phyloP scores from a whole-genome alignment of 2,888 invertebrate species.

The Venusia cambrica region DNA sequence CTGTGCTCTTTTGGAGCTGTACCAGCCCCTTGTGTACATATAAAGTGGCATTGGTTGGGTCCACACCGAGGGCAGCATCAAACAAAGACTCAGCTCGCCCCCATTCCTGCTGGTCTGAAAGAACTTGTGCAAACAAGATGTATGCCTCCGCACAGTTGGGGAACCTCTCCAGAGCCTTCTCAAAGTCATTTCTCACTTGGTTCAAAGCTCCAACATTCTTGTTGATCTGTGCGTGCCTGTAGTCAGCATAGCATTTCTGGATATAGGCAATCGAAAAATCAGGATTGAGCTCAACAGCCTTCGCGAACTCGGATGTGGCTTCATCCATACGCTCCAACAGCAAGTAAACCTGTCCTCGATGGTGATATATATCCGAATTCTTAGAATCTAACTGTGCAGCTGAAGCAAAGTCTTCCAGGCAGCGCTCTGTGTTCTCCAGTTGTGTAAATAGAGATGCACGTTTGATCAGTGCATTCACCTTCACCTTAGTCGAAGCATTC shows the following conservation, averaged over 20 bases:
- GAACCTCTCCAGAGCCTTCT: conserved; percentile 88
- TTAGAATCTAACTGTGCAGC: conserved; percentile 89
- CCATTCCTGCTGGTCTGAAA: conserved; percentile 92
- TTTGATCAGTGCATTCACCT: conserved; percentile 93
- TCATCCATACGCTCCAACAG: conserved; percentile 90
- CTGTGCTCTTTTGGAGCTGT: conserved; percentile 91
- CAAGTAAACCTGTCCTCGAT: conserved; percentile 93
- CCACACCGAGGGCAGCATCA: conserved; percentile 88
- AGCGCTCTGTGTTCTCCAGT: conserved; percentile 85
- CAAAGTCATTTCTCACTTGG: conserved; percentile 86
- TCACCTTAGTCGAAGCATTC: conserved; percentile 83
- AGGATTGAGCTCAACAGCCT: conserved; percentile 90
- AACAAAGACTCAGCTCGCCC: conserved; percentile 91
- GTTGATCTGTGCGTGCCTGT: conserved; percentile 84
- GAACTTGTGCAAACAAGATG: conserved; percentile 93
- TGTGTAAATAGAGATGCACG: conserved; percentile 92
- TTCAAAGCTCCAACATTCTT: conserved; percentile 83
- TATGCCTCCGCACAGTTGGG: conserved; percentile 93
- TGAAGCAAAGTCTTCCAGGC: conserved; percentile 88
- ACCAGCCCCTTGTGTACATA: conserved; percentile 93
- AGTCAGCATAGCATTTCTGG: conserved; percentile 95
- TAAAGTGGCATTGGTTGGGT: conserved; percentile 91
- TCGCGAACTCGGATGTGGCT: conserved; percentile 91
- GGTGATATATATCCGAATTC: conserved; percentile 95
- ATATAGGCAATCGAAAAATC: conserved; percentile 92